Percentiles rank a stretch among this genome's conserved stretches.
Conservation (phyloP, 2,797 vertebrate genomes). For the Myotis vivesi region DNA sequence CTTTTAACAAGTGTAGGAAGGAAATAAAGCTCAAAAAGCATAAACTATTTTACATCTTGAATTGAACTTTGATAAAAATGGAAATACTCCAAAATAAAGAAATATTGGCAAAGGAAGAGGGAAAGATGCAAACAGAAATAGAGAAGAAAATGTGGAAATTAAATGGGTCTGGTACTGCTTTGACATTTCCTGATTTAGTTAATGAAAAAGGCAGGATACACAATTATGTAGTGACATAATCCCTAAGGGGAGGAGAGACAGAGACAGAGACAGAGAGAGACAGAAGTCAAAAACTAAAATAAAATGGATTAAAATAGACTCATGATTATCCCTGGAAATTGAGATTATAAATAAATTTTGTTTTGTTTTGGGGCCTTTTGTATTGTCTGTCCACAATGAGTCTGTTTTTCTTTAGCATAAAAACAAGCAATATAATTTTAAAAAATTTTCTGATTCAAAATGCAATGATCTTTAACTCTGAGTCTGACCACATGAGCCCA, state of each 20-base stretch:
- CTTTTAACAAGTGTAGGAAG: constrained; percentile 83
- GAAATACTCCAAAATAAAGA: constrained; percentile 73
- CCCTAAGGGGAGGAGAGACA: background rate
- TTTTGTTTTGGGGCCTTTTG: background rate
- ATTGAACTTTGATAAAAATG: constrained; percentile 67
- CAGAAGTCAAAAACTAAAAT: background rate
- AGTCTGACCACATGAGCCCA: background rate
- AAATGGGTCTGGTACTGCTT: constrained; percentile 49
- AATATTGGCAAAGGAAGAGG: background rate
- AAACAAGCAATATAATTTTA: background rate
- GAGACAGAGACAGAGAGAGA: background rate
- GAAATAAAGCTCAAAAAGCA: constrained; percentile 81
- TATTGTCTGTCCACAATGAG: background rate
- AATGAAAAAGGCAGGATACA: constrained; percentile 23
- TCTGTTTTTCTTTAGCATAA: background rate
- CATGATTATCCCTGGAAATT: background rate
- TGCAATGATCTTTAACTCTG: background rate
- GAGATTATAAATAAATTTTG: background rate
- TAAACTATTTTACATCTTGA: constrained; percentile 72
- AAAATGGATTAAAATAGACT: background rate
- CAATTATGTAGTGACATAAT: background rate
- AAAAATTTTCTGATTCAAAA: background rate
- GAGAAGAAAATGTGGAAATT: constrained; percentile 60
- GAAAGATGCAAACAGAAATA: constrained; percentile 65
- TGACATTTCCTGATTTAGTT: constrained; percentile 64